Evolutionary conservation across 2,113 vertebrate species (phyloP), one percentile per base, ranked within the genome.

Genomic region (Zeus faber): DNA sequence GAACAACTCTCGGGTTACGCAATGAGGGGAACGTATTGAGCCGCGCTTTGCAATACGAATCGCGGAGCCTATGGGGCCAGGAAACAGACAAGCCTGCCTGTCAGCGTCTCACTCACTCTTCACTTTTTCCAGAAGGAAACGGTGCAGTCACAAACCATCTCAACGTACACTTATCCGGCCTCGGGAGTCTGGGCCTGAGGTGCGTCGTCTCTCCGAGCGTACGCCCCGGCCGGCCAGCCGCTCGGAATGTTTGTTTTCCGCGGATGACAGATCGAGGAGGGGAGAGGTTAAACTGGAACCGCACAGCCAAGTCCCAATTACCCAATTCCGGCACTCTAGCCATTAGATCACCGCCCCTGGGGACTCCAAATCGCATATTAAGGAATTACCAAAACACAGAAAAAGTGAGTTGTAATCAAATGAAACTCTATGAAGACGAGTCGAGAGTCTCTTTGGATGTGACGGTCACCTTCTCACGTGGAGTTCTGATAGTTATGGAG

Each of bases 291-390:
- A 72, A 82, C 56, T 58, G 50, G 40, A 62, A 76, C 75, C 31
- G 31, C 33, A 8, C 16, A 58, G 70, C 85, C 81, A 85, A 72
- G 62, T 72, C 74, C 74, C 73, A 58, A 80, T 87, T 84, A 83
- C 61, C 35, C 2, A 56, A 68, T 74, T 83, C 73, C 58, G 89
- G 85, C 88, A 79, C 80, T 76, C 62, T 68, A 79, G 64, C 76
- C 74, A 80, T 90, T 84, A 92, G 84, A 53, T 91, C 88, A 89
- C 65, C 60, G 77, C 88, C 88, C 85, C 86, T 46, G 60, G 80
- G 82, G 89, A 85, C 54, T 59, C 25, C 17, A 44, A 65, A 46
- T 72, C 81, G 78, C 72, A 76, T 84, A 60, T 77, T 74, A 70
- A 69, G 79, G 75, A 83, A 78, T 66, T 70, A 72, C 51, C n/a